A percentile compares a stretch with the other conserved stretches of the same genome.
Conservation (phyloP, 30 jellyfish, hydroid and myxozoan species). For the Chrysaora quinquecirrha region DNA sequence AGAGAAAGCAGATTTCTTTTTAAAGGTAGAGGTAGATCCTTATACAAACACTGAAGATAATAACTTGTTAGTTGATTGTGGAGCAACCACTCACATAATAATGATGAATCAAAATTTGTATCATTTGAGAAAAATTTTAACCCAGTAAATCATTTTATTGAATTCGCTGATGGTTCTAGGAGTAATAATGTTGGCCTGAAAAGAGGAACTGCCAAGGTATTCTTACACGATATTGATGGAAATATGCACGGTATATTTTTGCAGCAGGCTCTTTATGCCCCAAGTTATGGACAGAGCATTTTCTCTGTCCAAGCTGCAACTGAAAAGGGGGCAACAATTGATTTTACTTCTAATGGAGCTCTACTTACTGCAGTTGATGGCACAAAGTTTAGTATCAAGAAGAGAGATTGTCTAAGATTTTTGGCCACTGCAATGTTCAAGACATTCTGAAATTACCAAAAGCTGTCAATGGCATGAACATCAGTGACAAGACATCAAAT, state of each 20-base stretch:
- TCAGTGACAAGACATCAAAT: background rate
- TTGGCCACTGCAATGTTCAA: conserved; percentile 25
- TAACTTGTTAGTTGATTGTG: conserved; percentile 54
- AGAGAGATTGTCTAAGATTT: conserved; percentile 9
- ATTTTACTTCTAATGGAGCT: conserved; percentile 23
- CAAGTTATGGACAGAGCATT: conserved; percentile 33
- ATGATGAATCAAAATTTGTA: conserved; percentile 31
- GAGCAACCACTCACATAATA: conserved; percentile 56
- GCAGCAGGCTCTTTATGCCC: conserved; percentile 53
- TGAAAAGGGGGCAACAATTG: conserved; percentile 30
- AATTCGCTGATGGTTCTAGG: conserved; percentile 67
- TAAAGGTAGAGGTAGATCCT: no score
- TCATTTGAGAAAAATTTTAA: conserved; percentile 31
- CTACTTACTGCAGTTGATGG: conserved; percentile 28
- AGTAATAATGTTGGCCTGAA: conserved; percentile 44
- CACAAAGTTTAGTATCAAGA: conserved; percentile 40
- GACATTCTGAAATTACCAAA: conserved; percentile 1
- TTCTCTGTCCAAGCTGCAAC: conserved; percentile 70
- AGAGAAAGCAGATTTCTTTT: no score
- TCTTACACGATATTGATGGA: conserved; percentile 19
- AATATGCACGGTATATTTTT: conserved; percentile 25
- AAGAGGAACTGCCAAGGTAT: conserved; percentile 49
- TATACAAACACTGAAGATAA: background rate
- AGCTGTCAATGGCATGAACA: conserved; percentile 31
- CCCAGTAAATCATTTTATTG: conserved; percentile 60